Evolutionary conservation across 2,888 invertebrate genomes (phyloP).

Genomic region (Chalcosyrphus nemorum): DNA sequence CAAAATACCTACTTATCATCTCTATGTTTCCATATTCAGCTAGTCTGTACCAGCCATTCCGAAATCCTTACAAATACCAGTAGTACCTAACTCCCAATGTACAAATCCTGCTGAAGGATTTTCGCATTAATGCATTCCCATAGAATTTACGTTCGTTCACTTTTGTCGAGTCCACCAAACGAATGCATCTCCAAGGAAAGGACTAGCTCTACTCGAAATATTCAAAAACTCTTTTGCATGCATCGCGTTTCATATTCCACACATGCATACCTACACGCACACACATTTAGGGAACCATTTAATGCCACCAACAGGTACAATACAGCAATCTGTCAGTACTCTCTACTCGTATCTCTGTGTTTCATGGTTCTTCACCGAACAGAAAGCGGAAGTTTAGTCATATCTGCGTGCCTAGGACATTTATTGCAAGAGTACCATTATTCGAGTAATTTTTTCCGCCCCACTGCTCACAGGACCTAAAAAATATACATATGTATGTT

Average conservation of each 20-base stretch:
- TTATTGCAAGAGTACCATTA: conserved; percentile 63
- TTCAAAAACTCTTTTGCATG: neutral
- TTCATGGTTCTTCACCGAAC: conserved; percentile 8
- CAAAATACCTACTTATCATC: neutral
- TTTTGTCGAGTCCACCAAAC: conserved; percentile 12
- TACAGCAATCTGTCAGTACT: conserved; percentile 47
- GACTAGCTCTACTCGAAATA: conserved; percentile 16
- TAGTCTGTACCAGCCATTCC: no score
- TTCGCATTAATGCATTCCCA: neutral
- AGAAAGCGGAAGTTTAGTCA: conserved; percentile 60
- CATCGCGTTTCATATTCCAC: neutral
- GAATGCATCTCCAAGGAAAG: conserved; percentile 29
- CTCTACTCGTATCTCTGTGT: neutral
- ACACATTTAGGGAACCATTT: neutral
- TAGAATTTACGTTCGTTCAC: conserved; percentile 24
- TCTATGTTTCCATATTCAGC: neutral
- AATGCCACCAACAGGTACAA: conserved; percentile 45
- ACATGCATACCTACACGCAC: neutral
- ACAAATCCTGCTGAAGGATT: neutral
- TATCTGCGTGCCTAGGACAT: conserved; percentile 62
- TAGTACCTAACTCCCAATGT: neutral
- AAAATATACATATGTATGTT: no score
- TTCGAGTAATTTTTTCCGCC: conserved; percentile 49
- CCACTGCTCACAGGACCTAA: conserved; percentile 23
- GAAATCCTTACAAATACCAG: neutral